phyloP scores from a whole-genome alignment of 2,113 vertebrate genomes.

The Pseudorectes ferrugineus region DNA sequence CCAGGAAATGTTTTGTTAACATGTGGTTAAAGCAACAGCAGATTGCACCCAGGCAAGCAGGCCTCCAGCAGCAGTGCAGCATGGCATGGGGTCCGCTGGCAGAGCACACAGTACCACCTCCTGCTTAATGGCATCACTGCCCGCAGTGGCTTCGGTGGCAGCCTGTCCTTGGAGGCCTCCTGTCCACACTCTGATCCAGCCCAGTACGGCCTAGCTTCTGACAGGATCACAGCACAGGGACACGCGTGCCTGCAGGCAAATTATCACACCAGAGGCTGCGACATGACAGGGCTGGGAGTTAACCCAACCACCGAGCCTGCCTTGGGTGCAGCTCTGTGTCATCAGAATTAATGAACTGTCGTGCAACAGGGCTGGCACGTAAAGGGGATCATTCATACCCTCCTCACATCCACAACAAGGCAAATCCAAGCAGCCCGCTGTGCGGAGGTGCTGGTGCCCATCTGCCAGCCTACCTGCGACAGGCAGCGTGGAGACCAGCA shows the following conservation, averaged over 20 bases:
- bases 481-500: background rate
- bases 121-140: background rate
- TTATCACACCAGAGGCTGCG: background rate
- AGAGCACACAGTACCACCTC: background rate
- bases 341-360: background rate
- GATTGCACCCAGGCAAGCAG: background rate
- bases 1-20: background rate
- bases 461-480: constrained; percentile 24
- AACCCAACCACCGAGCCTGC: background rate
- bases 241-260: background rate
- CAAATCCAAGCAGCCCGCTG: background rate
- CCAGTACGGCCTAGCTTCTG: background rate
- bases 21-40: background rate
- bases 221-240: background rate
- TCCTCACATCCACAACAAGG: background rate
- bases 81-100: fast-evolving
- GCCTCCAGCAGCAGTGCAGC: background rate
- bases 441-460: background rate
- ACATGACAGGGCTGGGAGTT: background rate
- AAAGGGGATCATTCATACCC: background rate
- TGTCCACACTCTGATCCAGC: background rate
- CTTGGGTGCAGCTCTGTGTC: background rate
- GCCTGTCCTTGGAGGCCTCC: background rate
- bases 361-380: background rate
- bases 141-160: background rate